These are phyloP conservation scores for Schlechtendalia chinensis DNA, from an alignment of 1,140 invertebrate genomes.

Conservation along the genomic window DNA sequence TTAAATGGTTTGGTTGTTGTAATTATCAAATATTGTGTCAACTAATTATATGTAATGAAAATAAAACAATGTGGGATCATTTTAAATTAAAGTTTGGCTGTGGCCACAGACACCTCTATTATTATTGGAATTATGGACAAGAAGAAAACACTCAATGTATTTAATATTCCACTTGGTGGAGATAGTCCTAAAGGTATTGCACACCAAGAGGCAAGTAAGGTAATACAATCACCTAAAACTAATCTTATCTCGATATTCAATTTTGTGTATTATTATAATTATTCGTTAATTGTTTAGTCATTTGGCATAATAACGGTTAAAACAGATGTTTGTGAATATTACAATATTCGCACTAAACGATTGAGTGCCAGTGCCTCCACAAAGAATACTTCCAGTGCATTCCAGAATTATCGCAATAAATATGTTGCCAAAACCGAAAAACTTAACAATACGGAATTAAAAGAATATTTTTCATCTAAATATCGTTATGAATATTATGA, in stretches of 20 bases:
- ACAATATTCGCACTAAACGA: too few relatives aligned
- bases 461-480: constrained; percentile 56
- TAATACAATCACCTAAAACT: constrained; percentile 53
- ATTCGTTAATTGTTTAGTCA: constrained; percentile 61
- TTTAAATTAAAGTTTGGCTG: constrained; percentile 71
- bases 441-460: constrained; percentile 56
- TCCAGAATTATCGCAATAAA: constrained; percentile 52
- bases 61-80: background rate
- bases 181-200: constrained; percentile 92
- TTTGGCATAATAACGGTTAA: constrained; percentile 92
- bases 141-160: constrained; percentile 95
- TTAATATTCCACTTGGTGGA: constrained; percentile 87
- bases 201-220: constrained; percentile 89
- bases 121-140: constrained; percentile 98
- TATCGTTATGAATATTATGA: constrained; percentile 60
- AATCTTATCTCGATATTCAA: background rate
- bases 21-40: constrained; percentile 11
- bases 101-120: constrained; percentile 89
- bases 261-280: background rate
- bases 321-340: constrained; percentile 80
- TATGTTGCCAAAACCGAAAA: constrained; percentile 55
- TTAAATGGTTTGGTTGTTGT: background rate
- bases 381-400: constrained; percentile 58
- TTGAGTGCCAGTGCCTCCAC: constrained; percentile 78
- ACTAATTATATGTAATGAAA: background rate